These are phyloP conservation scores for Cavia aperea DNA, from an alignment of 2,113 vertebrate genomes.

Conservation along the genomic window DNA sequence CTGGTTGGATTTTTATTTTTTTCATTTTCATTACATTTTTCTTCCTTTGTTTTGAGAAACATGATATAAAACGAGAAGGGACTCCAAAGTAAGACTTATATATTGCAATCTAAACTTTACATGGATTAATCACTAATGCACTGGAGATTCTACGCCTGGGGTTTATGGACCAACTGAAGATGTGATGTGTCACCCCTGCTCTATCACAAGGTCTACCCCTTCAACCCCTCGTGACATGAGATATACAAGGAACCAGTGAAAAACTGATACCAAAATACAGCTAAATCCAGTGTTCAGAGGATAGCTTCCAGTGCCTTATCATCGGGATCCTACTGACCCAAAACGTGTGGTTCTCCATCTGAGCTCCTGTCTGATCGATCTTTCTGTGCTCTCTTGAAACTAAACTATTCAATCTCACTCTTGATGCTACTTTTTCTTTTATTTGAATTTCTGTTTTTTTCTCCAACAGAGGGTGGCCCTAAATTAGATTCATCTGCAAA, in stretches of 20 bases:
- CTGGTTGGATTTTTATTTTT: background rate
- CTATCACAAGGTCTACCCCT: background rate
- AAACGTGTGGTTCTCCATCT: background rate
- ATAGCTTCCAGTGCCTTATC: background rate
- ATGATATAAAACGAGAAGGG: background rate
- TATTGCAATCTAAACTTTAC: background rate
- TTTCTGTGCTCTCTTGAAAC: background rate
- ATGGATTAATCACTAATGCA: background rate
- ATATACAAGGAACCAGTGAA: background rate
- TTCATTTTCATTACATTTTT: background rate
- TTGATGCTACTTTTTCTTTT: background rate
- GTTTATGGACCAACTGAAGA: background rate
- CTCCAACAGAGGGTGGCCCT: background rate
- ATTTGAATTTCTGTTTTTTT: background rate
- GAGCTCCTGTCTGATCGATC: too few species aligned
- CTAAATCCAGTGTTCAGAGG: background rate
- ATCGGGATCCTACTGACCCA: background rate
- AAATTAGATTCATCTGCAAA: background rate
- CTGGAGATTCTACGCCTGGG: background rate
- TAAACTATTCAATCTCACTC: background rate
- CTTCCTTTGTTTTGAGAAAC: background rate
- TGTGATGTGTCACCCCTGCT: background rate
- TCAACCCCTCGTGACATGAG: background rate
- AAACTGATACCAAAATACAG: background rate
- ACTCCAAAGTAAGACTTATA: background rate